phyloP scores from a whole-genome alignment of 1,140 invertebrate genomes.

The Planococcus citri region DNA sequence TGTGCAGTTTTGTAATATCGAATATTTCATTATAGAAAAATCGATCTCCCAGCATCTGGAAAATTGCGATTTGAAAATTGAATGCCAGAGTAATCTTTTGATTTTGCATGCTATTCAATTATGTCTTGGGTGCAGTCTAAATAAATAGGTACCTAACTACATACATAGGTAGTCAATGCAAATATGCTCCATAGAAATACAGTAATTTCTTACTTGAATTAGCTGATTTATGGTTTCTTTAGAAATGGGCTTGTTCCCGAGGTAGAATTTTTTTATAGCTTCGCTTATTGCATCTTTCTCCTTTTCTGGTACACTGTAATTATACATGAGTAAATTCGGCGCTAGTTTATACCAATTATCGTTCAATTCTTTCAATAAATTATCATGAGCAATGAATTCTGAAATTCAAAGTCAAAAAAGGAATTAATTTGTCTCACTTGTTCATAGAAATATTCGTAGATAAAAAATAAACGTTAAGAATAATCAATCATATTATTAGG shows the following conservation, averaged over 20 bases:
- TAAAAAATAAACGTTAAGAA: no score
- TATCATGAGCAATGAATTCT: constrained; percentile 35
- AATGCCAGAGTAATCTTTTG: neutral
- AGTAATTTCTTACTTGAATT: constrained; percentile 23
- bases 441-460: neutral
- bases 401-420: neutral
- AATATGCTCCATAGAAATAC: no score
- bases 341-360: constrained; percentile 43
- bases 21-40: constrained; percentile 27
- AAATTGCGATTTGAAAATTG: neutral
- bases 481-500: no score
- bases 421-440: neutral
- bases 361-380: constrained; percentile 39
- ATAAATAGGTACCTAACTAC: no score
- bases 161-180: no score
- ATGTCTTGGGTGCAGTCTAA: no score
- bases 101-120: neutral
- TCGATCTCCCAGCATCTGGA: constrained; percentile 28
- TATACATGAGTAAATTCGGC: constrained; percentile 44
- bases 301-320: constrained; percentile 41
- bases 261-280: constrained; percentile 43
- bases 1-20: constrained; percentile 25
- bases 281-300: constrained; percentile 35
- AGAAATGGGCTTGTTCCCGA: constrained; percentile 38
- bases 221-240: constrained; percentile 34